A percentile compares a stretch with the other conserved stretches of the same genome.
These are phyloP conservation scores for Daboia siamensis DNA, from an alignment of 2,113 vertebrate genomes.

Conservation along the genomic window DNA sequence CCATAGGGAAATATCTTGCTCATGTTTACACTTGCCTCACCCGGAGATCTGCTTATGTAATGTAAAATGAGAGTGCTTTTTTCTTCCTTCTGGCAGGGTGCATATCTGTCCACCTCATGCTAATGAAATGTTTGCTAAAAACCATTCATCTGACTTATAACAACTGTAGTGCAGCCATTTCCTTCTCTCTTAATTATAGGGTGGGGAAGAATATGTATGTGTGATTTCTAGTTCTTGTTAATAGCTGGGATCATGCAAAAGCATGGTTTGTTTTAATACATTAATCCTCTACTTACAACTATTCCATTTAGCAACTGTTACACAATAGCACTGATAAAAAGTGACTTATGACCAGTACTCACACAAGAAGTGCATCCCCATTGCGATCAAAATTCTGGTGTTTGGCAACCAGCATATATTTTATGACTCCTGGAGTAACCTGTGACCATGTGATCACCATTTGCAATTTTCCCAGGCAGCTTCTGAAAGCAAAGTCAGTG, in stretches of 20 bases:
- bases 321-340: not conserved
- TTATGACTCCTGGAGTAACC: not conserved
- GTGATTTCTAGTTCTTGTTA: not conserved
- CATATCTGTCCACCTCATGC: not conserved
- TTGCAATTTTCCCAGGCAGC: not conserved
- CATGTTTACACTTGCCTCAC: not conserved
- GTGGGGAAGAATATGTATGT: not conserved
- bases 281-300: not conserved
- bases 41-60: not conserved
- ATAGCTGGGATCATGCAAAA: not conserved
- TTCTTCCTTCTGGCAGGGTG: not conserved
- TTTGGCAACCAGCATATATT: not conserved
- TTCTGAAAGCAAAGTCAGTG: not conserved
- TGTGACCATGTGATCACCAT: not conserved
- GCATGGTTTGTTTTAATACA: not conserved
- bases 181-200: not conserved
- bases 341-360: not conserved
- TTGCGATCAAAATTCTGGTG: not conserved
- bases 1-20: not conserved
- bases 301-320: not conserved
- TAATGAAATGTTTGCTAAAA: not conserved
- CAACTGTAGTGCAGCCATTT: not conserved
- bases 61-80: not conserved
- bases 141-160: not conserved
- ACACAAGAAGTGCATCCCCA: not conserved